phyloP scores from a whole-genome alignment of 2,113 vertebrate species.

The Tetrao urogallus region DNA sequence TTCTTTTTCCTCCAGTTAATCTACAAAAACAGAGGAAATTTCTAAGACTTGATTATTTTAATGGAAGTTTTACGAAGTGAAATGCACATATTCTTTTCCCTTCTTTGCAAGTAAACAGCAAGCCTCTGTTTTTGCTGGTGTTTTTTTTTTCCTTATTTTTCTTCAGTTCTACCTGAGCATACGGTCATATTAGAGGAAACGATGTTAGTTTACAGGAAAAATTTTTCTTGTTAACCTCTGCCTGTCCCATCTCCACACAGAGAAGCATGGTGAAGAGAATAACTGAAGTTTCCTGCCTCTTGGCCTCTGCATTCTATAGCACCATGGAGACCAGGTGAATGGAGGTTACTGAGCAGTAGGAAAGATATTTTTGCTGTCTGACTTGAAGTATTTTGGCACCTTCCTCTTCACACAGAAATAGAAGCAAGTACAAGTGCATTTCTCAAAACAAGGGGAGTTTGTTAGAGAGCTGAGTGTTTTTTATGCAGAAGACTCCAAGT shows the following conservation, averaged over 20 bases:
- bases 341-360: not conserved
- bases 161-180: not conserved
- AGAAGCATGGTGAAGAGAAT: not conserved
- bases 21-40: not conserved
- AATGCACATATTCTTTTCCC: not conserved
- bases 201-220: not conserved
- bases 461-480: not conserved
- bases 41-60: not conserved
- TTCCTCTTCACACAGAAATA: constrained; percentile 38
- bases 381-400: constrained; percentile 39
- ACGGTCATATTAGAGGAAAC: not conserved
- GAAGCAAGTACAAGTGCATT: constrained; percentile 18
- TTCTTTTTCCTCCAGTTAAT: not conserved
- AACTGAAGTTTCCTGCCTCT: not conserved
- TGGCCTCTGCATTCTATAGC: not conserved
- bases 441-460: not conserved
- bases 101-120: not conserved
- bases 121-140: not conserved
- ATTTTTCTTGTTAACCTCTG: constrained; percentile 13
- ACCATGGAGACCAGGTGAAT: constrained; percentile 38
- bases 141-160: not conserved
- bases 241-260: not conserved
- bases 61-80: not conserved
- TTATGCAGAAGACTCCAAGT: not conserved
- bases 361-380: constrained; percentile 37